Percentiles rank a stretch among this genome's conserved stretches.
phyloP scores from a whole-genome alignment of 2,797 vertebrate genomes.

The Trachurus trachurus region DNA sequence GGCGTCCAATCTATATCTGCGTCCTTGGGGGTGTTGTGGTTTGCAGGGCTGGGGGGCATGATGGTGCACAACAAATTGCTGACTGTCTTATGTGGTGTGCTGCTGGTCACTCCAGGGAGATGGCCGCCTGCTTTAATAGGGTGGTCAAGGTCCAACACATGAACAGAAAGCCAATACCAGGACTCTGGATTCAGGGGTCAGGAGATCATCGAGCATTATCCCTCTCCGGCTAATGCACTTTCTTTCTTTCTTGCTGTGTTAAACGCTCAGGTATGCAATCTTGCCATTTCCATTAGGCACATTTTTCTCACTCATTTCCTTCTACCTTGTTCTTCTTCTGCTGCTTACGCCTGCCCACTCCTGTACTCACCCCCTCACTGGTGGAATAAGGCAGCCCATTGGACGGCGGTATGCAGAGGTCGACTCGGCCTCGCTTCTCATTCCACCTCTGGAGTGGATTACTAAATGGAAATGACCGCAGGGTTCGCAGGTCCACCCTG shows the following conservation, averaged over 20 bases:
- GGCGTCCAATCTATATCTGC: slow-evolving; percentile 64
- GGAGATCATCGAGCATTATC: slow-evolving; percentile 21
- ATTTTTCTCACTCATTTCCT: slow-evolving; percentile 36
- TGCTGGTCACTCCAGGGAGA: slow-evolving; percentile 58
- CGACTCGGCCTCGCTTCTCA: slow-evolving; percentile 59
- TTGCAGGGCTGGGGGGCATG: slow-evolving; percentile 52
- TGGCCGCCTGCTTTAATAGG: slow-evolving; percentile 60
- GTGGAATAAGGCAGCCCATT: slow-evolving; percentile 29
- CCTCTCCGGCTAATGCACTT: slow-evolving; percentile 1
- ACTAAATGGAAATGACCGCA: slow-evolving; percentile 75
- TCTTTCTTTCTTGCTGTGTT: slow-evolving; percentile 8
- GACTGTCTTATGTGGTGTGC: slow-evolving; percentile 49
- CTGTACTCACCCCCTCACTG: not conserved
- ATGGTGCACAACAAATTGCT: slow-evolving; percentile 65
- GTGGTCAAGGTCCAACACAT: slow-evolving; percentile 62
- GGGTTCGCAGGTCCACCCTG: slow-evolving; percentile 48
- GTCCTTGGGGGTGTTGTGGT: slow-evolving; percentile 73
- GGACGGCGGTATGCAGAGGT: slow-evolving; percentile 50
- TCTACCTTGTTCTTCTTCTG: slow-evolving; percentile 30
- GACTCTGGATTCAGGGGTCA: slow-evolving; percentile 42
- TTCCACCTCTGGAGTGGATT: slow-evolving; percentile 71
- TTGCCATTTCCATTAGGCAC: slow-evolving; percentile 30
- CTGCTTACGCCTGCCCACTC: slow-evolving; percentile 15
- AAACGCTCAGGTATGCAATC: slow-evolving; percentile 32
- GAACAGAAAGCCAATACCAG: slow-evolving; percentile 54